A percentile compares a stretch with the other conserved stretches of the same genome.
Evolutionary conservation across 2,888 invertebrate species (phyloP).

Genomic region (Tetragonisca angustula): DNA sequence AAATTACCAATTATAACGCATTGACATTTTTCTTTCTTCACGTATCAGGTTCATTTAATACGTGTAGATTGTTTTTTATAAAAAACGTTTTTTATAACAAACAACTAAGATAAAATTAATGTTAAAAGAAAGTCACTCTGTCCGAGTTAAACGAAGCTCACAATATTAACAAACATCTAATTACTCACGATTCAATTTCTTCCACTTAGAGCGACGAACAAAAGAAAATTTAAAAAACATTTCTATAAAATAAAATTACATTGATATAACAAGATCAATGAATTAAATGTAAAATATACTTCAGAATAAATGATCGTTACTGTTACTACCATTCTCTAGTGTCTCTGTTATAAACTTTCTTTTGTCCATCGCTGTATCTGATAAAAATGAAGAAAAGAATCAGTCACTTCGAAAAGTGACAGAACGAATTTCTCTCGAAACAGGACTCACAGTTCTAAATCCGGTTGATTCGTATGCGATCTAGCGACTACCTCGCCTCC

Average conservation of each 20-base stretch:
- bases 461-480: conserved; percentile 55
- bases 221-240: too few relatives aligned
- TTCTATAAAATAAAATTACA: too few relatives aligned
- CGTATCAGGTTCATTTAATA: too few relatives aligned
- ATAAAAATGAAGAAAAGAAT: background rate
- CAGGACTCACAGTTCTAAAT: background rate
- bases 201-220: too few relatives aligned
- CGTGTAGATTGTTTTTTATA: too few relatives aligned
- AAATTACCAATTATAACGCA: too few relatives aligned
- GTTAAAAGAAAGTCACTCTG: background rate
- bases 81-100: background rate
- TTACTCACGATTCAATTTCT: background rate
- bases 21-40: too few relatives aligned
- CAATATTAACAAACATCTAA: background rate
- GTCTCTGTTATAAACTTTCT: too few relatives aligned
- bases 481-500: conserved; percentile 53
- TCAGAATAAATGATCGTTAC: too few relatives aligned
- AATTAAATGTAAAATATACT: too few relatives aligned
- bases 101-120: background rate
- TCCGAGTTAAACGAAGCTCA: background rate
- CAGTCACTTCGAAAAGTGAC: background rate
- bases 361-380: background rate
- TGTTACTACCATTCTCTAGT: too few relatives aligned
- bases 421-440: background rate
- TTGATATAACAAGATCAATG: too few relatives aligned